phyloP scores from a whole-genome alignment of 2,888 invertebrate species.

The Dynastes tityus region DNA sequence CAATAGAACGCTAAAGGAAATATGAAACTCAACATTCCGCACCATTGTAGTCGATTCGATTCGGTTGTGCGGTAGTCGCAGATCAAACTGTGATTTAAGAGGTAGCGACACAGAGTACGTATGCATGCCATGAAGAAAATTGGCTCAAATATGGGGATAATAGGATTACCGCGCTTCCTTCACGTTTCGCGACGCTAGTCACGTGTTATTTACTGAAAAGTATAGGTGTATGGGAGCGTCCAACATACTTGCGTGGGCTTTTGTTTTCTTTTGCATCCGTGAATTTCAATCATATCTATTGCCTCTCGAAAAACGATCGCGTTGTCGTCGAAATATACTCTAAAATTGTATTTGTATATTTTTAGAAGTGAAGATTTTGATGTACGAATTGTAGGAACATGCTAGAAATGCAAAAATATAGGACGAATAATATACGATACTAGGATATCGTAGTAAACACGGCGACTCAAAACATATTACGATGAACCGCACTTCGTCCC shows the following conservation, averaged over 20 bases:
- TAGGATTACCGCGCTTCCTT: conserved; percentile 41
- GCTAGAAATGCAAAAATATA: no score
- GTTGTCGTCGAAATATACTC: neutral
- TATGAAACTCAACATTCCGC: neutral
- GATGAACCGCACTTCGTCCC: no score
- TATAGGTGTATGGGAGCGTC: conserved; percentile 15
- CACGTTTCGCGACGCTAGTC: conserved; percentile 39
- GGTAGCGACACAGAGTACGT: conserved; percentile 28
- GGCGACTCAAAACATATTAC: no score
- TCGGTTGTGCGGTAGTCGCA: conserved; percentile 24
- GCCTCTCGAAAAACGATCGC: neutral
- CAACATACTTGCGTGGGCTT: conserved; percentile 14
- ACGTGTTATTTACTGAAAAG: conserved; percentile 49
- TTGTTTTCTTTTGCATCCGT: conserved; percentile 30
- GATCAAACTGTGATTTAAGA: conserved; percentile 45
- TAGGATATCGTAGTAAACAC: no score
- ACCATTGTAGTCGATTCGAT: conserved; percentile 22
- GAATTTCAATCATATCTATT: conserved; percentile 20
- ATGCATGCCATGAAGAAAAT: conserved; percentile 45
- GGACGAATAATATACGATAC: no score
- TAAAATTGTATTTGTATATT: neutral
- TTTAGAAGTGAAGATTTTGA: no score
- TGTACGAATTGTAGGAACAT: no score
- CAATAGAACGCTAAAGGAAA: no score
- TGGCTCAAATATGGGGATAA: conserved; percentile 47